phyloP scores from a whole-genome alignment of 2,113 vertebrate genomes.

The Tenebrosternarchus preto region DNA sequence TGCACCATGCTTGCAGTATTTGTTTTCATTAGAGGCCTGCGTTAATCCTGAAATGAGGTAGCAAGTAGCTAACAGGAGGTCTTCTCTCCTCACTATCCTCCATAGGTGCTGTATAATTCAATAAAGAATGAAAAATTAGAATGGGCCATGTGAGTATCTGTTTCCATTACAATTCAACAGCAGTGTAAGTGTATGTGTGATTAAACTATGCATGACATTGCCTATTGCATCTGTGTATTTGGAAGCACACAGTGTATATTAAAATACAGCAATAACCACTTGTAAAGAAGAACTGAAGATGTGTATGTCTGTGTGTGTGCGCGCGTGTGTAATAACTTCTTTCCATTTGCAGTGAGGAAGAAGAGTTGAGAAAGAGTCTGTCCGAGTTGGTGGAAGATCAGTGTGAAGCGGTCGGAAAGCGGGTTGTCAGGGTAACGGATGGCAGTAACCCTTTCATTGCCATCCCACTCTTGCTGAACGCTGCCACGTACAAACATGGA shows the following conservation, averaged over 20 bases:
- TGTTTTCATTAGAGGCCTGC: too few species aligned
- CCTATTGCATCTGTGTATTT: neutral
- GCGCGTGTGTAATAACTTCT: constrained; percentile 49
- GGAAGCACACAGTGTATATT: neutral
- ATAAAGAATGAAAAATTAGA: constrained; percentile 99
- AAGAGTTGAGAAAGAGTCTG: constrained; percentile 94
- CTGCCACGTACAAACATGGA: constrained; percentile 93
- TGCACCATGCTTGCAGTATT: too few species aligned
- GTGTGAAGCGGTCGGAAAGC: constrained; percentile 86
- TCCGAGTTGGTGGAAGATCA: constrained; percentile 97
- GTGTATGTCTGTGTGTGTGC: constrained; percentile 29
- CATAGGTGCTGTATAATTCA: constrained; percentile 91
- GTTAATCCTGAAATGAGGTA: too few species aligned
- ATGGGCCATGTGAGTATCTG: constrained; percentile 94
- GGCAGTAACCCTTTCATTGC: constrained; percentile 95
- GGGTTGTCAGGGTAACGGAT: constrained; percentile 90
- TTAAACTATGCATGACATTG: constrained; percentile 38
- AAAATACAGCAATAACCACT: neutral
- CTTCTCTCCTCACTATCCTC: constrained; percentile 47
- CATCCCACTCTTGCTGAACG: constrained; percentile 87
- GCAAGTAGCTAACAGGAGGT: too few species aligned
- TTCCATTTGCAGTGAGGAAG: constrained; percentile 84
- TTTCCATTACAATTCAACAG: neutral
- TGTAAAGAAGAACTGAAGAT: neutral
- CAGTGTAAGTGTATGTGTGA: constrained; percentile 47